Evolutionary conservation across 2,888 invertebrate species (phyloP).

Genomic region (Tanytarsus gracilentus): DNA sequence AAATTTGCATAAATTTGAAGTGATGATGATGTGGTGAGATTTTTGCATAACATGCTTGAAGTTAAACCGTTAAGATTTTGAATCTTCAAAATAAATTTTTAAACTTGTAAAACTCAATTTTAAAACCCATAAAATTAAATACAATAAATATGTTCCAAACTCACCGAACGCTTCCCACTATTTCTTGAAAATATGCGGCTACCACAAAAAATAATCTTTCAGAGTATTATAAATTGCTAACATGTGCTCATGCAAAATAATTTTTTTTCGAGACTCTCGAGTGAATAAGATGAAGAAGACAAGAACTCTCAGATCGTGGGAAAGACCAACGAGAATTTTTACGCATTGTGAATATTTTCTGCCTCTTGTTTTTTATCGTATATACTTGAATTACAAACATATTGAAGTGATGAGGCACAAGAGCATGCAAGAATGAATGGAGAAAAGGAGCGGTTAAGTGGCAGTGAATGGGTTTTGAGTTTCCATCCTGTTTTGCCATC

Average conservation of each 20-base stretch:
- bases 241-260: slow-evolving; percentile 1
- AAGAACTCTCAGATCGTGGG: slow-evolving; percentile 18
- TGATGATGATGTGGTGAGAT: too few relatives aligned
- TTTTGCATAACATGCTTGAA: too few relatives aligned
- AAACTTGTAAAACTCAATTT: too few relatives aligned
- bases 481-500: slow-evolving; percentile 18
- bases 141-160: too few relatives aligned
- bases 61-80: too few relatives aligned
- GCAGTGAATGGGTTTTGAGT: slow-evolving; percentile 24
- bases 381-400: slow-evolving; percentile 21
- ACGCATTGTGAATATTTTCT: slow-evolving; percentile 19
- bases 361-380: slow-evolving; percentile 11
- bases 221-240: slow-evolving; percentile 1
- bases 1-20: too few relatives aligned
- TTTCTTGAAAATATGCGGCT: too few relatives aligned
- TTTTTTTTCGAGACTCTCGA: slow-evolving; percentile 4
- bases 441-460: slow-evolving; percentile 16
- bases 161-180: too few relatives aligned
- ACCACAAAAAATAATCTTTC: too few relatives aligned
- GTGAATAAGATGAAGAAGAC: slow-evolving; percentile 10
- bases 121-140: too few relatives aligned
- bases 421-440: not conserved
- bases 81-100: too few relatives aligned
- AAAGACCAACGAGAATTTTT: slow-evolving; percentile 24
- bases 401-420: slow-evolving; percentile 11